phyloP scores from a whole-genome alignment of 2,888 invertebrate genomes.

The Idaea straminata region DNA sequence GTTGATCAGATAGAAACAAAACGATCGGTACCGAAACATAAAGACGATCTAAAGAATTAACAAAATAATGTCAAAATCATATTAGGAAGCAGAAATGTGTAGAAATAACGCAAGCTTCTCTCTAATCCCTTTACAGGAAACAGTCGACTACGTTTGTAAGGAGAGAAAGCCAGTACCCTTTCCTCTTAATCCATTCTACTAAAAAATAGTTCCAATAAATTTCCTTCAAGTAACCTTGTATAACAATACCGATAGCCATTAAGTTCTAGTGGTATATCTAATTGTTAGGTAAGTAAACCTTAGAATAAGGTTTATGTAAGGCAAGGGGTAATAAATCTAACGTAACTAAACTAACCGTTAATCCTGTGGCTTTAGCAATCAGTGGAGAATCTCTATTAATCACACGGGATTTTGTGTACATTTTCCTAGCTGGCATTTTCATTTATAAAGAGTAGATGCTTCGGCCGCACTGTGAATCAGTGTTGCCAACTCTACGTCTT shows the following conservation, averaged over 20 bases:
- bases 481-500: too few species aligned
- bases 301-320: slow-evolving; percentile 3
- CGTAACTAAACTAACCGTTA: slow-evolving; percentile 1
- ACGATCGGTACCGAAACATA: too few species aligned
- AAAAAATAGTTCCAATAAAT: too few species aligned
- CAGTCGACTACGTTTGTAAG: too few species aligned
- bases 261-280: not conserved
- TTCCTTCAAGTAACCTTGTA: not conserved
- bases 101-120: too few species aligned
- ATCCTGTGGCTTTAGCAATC: not conserved
- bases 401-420: not conserved
- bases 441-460: not conserved
- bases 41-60: too few species aligned
- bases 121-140: too few species aligned
- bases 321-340: not conserved
- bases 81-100: too few species aligned
- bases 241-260: not conserved
- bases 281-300: slow-evolving; percentile 10
- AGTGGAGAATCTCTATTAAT: not conserved
- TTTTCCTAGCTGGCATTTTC: not conserved
- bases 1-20: too few species aligned
- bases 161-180: too few species aligned
- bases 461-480: not conserved
- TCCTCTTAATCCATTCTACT: too few species aligned
- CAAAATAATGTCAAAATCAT: too few species aligned